These are phyloP conservation scores for Galleria mellonella DNA, from an alignment of 1,140 invertebrate genomes.

Conservation along the genomic window DNA sequence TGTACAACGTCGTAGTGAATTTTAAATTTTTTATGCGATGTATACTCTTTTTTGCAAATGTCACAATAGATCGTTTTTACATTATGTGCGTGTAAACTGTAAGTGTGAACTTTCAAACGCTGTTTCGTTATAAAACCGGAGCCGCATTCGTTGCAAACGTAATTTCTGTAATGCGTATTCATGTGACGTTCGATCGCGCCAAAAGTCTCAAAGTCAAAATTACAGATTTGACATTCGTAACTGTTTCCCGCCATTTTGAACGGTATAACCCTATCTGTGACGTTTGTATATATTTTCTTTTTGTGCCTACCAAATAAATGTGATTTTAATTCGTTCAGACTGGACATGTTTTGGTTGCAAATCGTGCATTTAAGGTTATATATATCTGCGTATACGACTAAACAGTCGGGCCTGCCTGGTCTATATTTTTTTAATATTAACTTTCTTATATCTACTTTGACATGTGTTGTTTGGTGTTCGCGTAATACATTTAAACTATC, in stretches of 20 bases:
- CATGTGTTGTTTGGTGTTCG: slow-evolving; percentile 23
- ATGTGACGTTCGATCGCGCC: slow-evolving; percentile 41
- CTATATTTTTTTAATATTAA: slow-evolving; percentile 16
- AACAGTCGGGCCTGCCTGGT: slow-evolving; percentile 11
- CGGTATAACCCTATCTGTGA: slow-evolving; percentile 31
- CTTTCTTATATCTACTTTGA: slow-evolving; percentile 24
- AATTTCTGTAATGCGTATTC: slow-evolving; percentile 48
- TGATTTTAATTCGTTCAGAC: slow-evolving; percentile 29
- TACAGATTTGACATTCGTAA: slow-evolving; percentile 35
- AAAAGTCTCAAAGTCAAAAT: slow-evolving; percentile 30
- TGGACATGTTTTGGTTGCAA: slow-evolving; percentile 18
- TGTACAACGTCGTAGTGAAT: slow-evolving; percentile 32
- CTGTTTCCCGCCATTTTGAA: slow-evolving; percentile 23
- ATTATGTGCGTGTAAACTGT: slow-evolving; percentile 17
- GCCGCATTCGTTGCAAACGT: slow-evolving; percentile 39
- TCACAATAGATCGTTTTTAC: slow-evolving; percentile 21
- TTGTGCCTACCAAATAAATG: slow-evolving; percentile 28
- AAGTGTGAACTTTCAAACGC: slow-evolving; percentile 28
- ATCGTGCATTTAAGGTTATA: slow-evolving; percentile 33
- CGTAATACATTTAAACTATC: slow-evolving; percentile 19
- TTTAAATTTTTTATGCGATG: slow-evolving; percentile 28
- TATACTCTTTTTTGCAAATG: slow-evolving; percentile 27
- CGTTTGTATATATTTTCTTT: slow-evolving; percentile 25
- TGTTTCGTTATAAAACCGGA: slow-evolving; percentile 35
- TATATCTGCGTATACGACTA: slow-evolving; percentile 33